A percentile compares a stretch with the other conserved stretches of the same genome.
Evolutionary conservation across 1,140 invertebrate genomes (phyloP).

Genomic region (Lordiphosa collinella): DNA sequence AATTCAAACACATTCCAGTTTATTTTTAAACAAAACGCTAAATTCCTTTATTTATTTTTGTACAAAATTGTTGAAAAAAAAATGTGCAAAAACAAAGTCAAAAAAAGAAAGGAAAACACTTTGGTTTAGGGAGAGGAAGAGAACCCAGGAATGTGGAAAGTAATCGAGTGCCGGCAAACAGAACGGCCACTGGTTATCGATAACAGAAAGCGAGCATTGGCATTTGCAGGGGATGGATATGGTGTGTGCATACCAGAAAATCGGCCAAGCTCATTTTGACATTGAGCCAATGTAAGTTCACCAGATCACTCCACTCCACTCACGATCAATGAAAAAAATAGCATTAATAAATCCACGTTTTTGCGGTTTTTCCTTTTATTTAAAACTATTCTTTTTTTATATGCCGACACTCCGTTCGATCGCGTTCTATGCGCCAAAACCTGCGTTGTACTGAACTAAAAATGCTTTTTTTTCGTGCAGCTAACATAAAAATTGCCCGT

Average conservation of each 20-base stretch:
- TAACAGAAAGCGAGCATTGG: slow-evolving; percentile 47
- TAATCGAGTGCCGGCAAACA: slow-evolving; percentile 26
- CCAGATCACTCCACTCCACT: neutral
- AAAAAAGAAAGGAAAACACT: slow-evolving; percentile 12
- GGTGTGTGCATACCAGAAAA: slow-evolving; percentile 60
- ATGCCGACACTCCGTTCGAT: slow-evolving; percentile 19
- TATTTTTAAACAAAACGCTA: slow-evolving; percentile 72
- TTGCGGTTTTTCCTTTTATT: too few species aligned
- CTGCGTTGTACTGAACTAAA: slow-evolving; percentile 75
- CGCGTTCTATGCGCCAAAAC: slow-evolving; percentile 69
- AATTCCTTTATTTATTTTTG: slow-evolving; percentile 71
- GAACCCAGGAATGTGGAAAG: slow-evolving; percentile 28
- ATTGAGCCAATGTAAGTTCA: slow-evolving; percentile 65
- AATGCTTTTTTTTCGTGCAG: slow-evolving; percentile 40
- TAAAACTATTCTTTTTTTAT: neutral
- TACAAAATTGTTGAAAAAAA: slow-evolving; percentile 18
- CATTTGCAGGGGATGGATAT: slow-evolving; percentile 41
- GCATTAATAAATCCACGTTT: too few species aligned
- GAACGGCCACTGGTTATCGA: slow-evolving; percentile 44
- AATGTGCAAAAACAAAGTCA: slow-evolving; percentile 26
- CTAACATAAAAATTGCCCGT: slow-evolving; percentile 73
- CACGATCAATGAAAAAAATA: slow-evolving; percentile 2
- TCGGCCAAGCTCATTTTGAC: slow-evolving; percentile 65
- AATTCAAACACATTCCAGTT: slow-evolving; percentile 74
- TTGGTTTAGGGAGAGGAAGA: neutral